These are phyloP conservation scores for Tethya wilhelma DNA, from an alignment of 37 sponge, comb jelly and placozoan genomes.

Conservation along the genomic window DNA sequence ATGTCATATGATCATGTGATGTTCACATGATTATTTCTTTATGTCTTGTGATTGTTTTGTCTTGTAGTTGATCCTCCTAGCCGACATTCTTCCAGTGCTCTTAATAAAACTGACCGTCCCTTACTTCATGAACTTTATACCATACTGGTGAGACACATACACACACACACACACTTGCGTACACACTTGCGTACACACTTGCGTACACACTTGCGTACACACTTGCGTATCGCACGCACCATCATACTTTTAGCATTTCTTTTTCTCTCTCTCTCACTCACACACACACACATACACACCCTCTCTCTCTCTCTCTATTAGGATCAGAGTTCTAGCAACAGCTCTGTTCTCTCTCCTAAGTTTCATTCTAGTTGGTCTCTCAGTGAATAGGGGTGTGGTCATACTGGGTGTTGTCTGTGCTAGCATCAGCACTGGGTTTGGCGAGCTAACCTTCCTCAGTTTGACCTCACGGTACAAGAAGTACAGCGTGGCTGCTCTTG, in stretches of 20 bases:
- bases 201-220: too few species aligned
- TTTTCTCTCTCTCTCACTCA: too few species aligned
- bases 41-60: too few species aligned
- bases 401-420: conserved; percentile 87
- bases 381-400: conserved; percentile 37
- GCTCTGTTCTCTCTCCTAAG: conserved; percentile 38
- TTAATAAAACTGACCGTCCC: conserved; percentile 70
- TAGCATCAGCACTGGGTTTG: conserved; percentile 82
- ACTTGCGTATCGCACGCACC: too few species aligned
- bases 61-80: conserved; percentile 75
- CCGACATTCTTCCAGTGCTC: conserved; percentile 83
- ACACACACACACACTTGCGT: too few species aligned
- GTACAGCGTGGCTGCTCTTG: conserved; percentile 66
- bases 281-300: too few species aligned
- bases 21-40: too few species aligned
- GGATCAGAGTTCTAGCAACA: conserved; percentile 36
- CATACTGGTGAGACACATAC: conserved; percentile 66
- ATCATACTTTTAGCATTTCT: too few species aligned
- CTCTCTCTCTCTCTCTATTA: too few species aligned
- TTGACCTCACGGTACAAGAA: conserved; percentile 72
- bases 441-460: conserved; percentile 87
- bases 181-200: too few species aligned
- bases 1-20: too few species aligned
- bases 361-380: conserved; percentile 59
- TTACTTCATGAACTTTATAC: conserved; percentile 69